phyloP scores from a whole-genome alignment of 2,888 invertebrate genomes.

The Troides aeacus region DNA sequence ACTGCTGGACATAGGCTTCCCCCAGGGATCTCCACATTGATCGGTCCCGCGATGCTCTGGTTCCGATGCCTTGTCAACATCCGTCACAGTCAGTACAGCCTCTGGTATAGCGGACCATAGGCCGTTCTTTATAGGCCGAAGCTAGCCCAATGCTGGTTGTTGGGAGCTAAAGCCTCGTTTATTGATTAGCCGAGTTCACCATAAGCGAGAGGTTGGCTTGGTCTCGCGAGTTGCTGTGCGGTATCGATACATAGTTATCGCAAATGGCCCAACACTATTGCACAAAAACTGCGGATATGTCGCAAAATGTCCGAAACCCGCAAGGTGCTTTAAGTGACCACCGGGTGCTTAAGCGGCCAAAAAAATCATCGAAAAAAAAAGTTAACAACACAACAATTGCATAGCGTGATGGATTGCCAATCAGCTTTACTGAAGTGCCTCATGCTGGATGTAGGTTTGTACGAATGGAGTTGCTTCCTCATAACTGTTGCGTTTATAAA shows the following conservation, averaged over 20 bases:
- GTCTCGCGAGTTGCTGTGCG: too few species aligned
- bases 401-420: slow-evolving; percentile 64
- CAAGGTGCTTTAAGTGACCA: slow-evolving; percentile 69
- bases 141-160: too few species aligned
- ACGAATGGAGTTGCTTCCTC: slow-evolving; percentile 6
- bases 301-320: slow-evolving; percentile 48
- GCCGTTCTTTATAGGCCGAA: too few species aligned
- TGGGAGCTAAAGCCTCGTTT: too few species aligned
- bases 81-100: too few species aligned
- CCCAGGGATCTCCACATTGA: too few species aligned
- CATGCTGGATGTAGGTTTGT: slow-evolving; percentile 14
- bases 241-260: slow-evolving; percentile 12
- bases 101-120: too few species aligned
- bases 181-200: too few species aligned
- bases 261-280: slow-evolving; percentile 44
- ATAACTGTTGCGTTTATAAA: neutral
- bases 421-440: slow-evolving; percentile 32
- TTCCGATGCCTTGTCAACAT: too few species aligned
- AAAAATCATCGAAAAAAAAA: slow-evolving; percentile 41
- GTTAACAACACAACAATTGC: slow-evolving; percentile 60
- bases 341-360: slow-evolving; percentile 57
- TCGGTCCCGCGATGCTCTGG: too few species aligned
- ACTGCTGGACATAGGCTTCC: too few species aligned
- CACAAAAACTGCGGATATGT: slow-evolving; percentile 57
- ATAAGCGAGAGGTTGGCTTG: too few species aligned